A percentile compares a stretch with the other conserved stretches of the same genome.
phyloP scores from a whole-genome alignment of 2,113 vertebrate genomes.

The Scomber scombrus region DNA sequence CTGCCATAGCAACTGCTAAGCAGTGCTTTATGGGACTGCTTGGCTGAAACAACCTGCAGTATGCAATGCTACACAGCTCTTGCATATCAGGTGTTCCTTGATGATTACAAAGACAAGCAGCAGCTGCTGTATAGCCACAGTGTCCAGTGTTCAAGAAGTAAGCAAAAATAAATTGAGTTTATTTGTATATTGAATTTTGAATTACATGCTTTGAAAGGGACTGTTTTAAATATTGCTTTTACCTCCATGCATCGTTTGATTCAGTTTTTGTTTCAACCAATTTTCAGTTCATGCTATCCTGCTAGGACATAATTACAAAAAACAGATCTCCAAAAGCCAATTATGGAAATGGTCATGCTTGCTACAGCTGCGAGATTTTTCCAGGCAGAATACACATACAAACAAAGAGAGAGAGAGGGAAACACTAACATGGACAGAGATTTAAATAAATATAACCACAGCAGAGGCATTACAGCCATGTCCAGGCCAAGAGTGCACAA shows the following conservation, averaged over 20 bases:
- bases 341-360: slow-evolving; percentile 7
- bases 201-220: background rate
- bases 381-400: slow-evolving; percentile 23
- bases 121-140: background rate
- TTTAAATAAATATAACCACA: slow-evolving; percentile 64
- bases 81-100: background rate
- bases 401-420: background rate
- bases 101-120: background rate
- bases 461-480: slow-evolving; percentile 44
- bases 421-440: slow-evolving; percentile 46
- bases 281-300: background rate
- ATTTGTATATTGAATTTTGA: too few relatives aligned
- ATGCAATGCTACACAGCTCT: background rate
- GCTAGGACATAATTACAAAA: background rate
- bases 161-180: too few relatives aligned
- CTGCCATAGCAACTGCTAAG: slow-evolving; percentile 6
- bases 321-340: slow-evolving; percentile 18
- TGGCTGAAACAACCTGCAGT: background rate
- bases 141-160: background rate
- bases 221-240: background rate
- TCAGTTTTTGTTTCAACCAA: too few relatives aligned
- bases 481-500: slow-evolving; percentile 48
- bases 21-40: background rate
- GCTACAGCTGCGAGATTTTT: slow-evolving; percentile 43
- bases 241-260: too few relatives aligned